phyloP scores from a whole-genome alignment of 2,797 vertebrate species.

The Periparus ater region DNA sequence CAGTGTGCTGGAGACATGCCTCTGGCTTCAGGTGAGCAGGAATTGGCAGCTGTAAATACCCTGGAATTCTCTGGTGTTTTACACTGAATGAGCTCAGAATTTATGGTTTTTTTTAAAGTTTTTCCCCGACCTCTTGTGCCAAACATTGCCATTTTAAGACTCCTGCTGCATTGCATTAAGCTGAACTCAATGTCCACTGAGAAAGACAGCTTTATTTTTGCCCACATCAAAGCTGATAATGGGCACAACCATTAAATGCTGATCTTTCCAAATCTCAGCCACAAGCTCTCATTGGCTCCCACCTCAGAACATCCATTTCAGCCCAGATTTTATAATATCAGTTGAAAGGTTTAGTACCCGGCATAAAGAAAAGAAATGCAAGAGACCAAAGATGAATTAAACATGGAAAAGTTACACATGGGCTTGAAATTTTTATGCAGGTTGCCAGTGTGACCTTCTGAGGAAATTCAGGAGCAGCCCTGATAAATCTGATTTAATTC shows the following conservation, averaged over 20 bases:
- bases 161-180: neutral
- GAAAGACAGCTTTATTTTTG: neutral
- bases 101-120: neutral
- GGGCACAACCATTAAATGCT: neutral
- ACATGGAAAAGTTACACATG: constrained; percentile 42
- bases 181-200: neutral
- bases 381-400: constrained; percentile 65
- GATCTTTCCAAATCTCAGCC: constrained; percentile 41
- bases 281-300: neutral
- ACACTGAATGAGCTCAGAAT: neutral
- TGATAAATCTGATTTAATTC: constrained; percentile 32
- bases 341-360: constrained; percentile 64
- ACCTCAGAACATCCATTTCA: constrained; percentile 24
- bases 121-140: neutral
- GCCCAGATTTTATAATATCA: constrained; percentile 47
- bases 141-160: neutral
- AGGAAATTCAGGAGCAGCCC: neutral
- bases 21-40: neutral
- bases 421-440: constrained; percentile 16
- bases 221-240: neutral
- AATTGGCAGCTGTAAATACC: neutral
- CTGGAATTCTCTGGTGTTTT: neutral
- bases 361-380: constrained; percentile 56
- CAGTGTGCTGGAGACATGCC: neutral
- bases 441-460: constrained; percentile 54